Evolutionary conservation across 2,888 invertebrate species (phyloP).

Genomic region (Hoplodrina ambigua): DNA sequence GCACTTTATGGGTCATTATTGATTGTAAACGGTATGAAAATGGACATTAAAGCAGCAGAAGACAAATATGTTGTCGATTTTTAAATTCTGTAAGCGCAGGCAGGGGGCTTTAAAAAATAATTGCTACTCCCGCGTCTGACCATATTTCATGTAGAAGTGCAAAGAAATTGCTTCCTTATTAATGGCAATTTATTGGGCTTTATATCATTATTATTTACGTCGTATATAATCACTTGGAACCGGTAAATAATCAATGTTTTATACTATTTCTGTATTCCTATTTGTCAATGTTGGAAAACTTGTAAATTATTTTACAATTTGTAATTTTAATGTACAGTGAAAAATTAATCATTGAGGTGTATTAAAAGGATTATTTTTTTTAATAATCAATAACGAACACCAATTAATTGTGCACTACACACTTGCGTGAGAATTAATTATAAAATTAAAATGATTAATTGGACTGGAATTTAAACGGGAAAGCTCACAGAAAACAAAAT

Average conservation of each 20-base stretch:
- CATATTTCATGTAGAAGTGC: constrained; percentile 65
- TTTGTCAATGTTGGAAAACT: constrained; percentile 43
- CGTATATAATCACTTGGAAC: constrained; percentile 41
- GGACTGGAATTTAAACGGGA: constrained; percentile 42
- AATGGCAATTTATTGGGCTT: constrained; percentile 68
- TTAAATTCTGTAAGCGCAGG: constrained; percentile 65
- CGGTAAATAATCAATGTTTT: constrained; percentile 41
- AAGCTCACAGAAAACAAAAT: constrained; percentile 42
- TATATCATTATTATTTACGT: constrained; percentile 67
- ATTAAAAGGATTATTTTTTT: constrained; percentile 22
- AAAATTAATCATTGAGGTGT: constrained; percentile 21
- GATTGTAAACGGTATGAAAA: constrained; percentile 78
- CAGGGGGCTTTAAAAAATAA: constrained; percentile 77
- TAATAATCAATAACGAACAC: constrained; percentile 16
- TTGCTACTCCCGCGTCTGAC: constrained; percentile 67
- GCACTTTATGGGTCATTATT: constrained; percentile 72
- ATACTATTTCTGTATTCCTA: constrained; percentile 43
- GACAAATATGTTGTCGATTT: constrained; percentile 77
- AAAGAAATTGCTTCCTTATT: constrained; percentile 69
- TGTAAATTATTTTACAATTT: constrained; percentile 36
- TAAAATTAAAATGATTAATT: constrained; percentile 46
- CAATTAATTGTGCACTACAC: constrained; percentile 31
- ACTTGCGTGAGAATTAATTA: constrained; percentile 40
- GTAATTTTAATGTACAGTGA: constrained; percentile 7
- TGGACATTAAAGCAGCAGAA: constrained; percentile 76